Base-by-base conservation (phyloP, 2,797 vertebrate genomes). In the Gymnocypris eckloni region DNA sequence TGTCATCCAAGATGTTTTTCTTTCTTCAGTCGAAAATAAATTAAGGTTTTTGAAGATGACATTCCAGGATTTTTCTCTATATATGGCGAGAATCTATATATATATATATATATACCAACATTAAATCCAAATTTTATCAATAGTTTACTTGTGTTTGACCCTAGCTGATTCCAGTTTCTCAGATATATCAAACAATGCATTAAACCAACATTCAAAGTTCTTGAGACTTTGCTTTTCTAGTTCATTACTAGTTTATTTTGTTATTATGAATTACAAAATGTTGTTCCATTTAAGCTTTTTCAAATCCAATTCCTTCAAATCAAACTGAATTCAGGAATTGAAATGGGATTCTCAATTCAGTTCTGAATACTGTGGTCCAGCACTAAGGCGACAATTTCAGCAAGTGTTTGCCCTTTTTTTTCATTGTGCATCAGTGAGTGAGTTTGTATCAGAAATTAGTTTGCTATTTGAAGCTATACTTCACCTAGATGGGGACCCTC, bases 401-500 rank as follows among this genome's bases (percentile, higher is more conserved):
- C 1, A 33, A 56, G 20, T n/a, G 13, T 13, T 73, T 28, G 22
- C 8, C 4, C 20, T 76, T 43, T 33, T 48, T 28, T 22, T 4
- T 13, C n/a, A 15, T 4, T 75, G 25, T 50, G 73, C 25, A 54
- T 76, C 48, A 52, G n/a, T 18, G 4, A 18, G 15, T 54, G 18
- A 22, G 73, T 66, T 33, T 66, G 5, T 22, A 76, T 11, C 8
- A 6, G 2, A 43, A 12, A 11, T 52, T 11, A 43, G 69, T 28
- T 76, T 81, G 28, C 43, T 48, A 10, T 81, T 67, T 61, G 76
- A 79, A 61, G 39, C 37, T 78, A 73, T 79, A 43, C 82, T 81
- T 52, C 54, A 79, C 43, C 20, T 82, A 56, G 72, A 78, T 64
- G 45, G 25, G 56, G 64, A 77, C 77, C 16, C 56, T 83, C 25